Conservation (phyloP, 1,140 invertebrate genomes). For the Panagrolaimus sp. region DNA sequence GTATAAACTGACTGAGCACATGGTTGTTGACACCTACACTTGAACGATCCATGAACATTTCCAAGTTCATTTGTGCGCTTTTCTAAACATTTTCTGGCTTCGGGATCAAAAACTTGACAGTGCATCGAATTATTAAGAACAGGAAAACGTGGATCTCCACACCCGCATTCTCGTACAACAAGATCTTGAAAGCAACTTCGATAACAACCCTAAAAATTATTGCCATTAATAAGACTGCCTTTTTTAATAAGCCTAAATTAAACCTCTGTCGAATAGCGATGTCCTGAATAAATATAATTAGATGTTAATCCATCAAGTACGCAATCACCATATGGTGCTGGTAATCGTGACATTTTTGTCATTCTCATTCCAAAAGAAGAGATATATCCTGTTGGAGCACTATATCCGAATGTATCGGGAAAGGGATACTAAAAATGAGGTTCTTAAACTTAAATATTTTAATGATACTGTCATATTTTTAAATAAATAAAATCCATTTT, state of each 20-base stretch:
- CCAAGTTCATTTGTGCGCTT: background rate
- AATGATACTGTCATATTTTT: no score
- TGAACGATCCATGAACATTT: slow-evolving; percentile 15
- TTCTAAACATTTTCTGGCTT: slow-evolving; percentile 24
- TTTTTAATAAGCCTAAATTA: slow-evolving; percentile 3
- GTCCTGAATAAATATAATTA: slow-evolving; percentile 44
- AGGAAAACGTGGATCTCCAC: slow-evolving; percentile 47
- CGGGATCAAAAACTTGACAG: slow-evolving; percentile 40
- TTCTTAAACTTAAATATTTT: no score
- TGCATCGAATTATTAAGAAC: slow-evolving; percentile 25
- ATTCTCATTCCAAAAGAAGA: slow-evolving; percentile 47
- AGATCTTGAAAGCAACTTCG: slow-evolving; percentile 48
- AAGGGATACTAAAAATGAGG: no score
- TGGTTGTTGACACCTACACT: slow-evolving; percentile 42
- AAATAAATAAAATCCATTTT: no score
- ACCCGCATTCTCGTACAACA: slow-evolving; percentile 39
- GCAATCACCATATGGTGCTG: slow-evolving; percentile 48
- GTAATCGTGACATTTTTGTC: slow-evolving; percentile 35
- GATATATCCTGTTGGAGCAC: slow-evolving; percentile 46
- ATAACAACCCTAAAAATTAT: slow-evolving; percentile 41
- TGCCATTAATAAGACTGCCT: background rate
- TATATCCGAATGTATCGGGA: slow-evolving; percentile 47
- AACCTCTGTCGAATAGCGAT: slow-evolving; percentile 43
- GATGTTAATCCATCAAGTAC: slow-evolving; percentile 25
- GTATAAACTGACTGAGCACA: slow-evolving; percentile 46